A percentile compares a stretch with the other conserved stretches of the same genome.
phyloP scores from a whole-genome alignment of 2,888 invertebrate genomes.

The Sinodicranocentrus sp. region DNA sequence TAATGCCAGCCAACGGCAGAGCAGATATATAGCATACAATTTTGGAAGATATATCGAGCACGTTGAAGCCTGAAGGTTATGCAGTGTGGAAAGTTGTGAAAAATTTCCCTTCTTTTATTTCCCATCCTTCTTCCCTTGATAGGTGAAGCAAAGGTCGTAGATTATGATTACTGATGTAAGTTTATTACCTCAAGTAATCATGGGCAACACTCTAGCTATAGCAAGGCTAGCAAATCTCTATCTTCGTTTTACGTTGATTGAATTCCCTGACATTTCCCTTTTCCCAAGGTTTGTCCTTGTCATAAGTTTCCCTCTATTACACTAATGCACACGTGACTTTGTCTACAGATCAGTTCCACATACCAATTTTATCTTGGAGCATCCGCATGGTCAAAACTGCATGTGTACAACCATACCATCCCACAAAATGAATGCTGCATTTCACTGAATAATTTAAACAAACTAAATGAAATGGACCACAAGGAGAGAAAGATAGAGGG shows the following conservation, averaged over 20 bases:
- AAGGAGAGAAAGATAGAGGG: slow-evolving; percentile 6
- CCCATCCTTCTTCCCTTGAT: slow-evolving; percentile 14
- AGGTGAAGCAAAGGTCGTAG: slow-evolving; percentile 37
- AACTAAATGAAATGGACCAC: slow-evolving; percentile 39
- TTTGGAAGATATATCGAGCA: not conserved
- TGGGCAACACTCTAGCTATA: not conserved
- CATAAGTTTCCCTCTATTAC: slow-evolving; percentile 4
- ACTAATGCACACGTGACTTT: no score
- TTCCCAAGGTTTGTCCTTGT: slow-evolving; percentile 34
- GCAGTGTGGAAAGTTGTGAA: slow-evolving; percentile 28
- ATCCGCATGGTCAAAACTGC: no score
- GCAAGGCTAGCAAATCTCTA: slow-evolving; percentile 13
- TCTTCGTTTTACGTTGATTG: slow-evolving; percentile 29
- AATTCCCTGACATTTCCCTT: slow-evolving; percentile 48
- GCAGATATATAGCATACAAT: not conserved
- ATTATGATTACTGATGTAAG: slow-evolving; percentile 47
- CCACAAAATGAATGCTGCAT: slow-evolving; percentile 13
- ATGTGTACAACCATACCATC: slow-evolving; percentile 15
- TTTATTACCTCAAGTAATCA: slow-evolving; percentile 43
- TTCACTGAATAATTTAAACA: slow-evolving; percentile 49
- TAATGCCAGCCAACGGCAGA: not conserved
- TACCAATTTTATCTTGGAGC: no score
- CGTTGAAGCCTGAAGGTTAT: not conserved
- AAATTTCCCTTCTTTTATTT: slow-evolving; percentile 11
- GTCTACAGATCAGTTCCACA: no score